Percentiles rank a stretch among this genome's conserved stretches.
Conservation (phyloP, 1,140 invertebrate genomes). For the Zaprionus camerounensis region DNA sequence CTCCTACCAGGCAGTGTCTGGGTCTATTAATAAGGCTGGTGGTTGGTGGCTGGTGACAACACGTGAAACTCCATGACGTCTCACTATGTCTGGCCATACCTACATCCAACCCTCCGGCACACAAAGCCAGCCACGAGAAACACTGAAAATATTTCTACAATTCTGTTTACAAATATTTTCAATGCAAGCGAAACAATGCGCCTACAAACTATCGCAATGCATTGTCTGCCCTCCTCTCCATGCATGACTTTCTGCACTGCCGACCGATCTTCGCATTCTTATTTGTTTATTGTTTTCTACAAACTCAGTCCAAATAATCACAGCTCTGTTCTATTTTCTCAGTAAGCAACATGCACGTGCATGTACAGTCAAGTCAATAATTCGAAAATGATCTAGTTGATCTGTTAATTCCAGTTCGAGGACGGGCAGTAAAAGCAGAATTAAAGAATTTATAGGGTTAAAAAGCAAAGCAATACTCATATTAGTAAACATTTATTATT, state of each 20-base stretch:
- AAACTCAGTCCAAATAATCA: constrained; percentile 8
- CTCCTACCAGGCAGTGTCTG: constrained; percentile 42
- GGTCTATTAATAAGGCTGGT: constrained; percentile 73
- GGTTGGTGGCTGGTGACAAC: constrained; percentile 83
- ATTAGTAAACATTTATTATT: too few relatives aligned
- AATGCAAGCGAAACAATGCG: constrained; percentile 68
- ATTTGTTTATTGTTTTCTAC: constrained; percentile 17
- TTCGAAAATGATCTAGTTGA: neutral
- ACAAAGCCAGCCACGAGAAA: constrained; percentile 52
- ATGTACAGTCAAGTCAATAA: constrained; percentile 7
- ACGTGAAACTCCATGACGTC: constrained; percentile 83
- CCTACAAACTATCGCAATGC: constrained; percentile 53
- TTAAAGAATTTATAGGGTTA: neutral
- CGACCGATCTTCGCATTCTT: constrained; percentile 11
- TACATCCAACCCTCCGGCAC: constrained; percentile 55
- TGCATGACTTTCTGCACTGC: constrained; percentile 61
- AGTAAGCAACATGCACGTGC: neutral
- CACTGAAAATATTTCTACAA: constrained; percentile 69
- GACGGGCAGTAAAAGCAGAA: neutral
- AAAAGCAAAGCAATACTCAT: too few relatives aligned
- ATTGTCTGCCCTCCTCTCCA: constrained; percentile 23
- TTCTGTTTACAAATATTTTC: constrained; percentile 83
- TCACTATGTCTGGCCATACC: constrained; percentile 65
- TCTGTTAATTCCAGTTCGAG: neutral
- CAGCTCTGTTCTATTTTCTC: constrained; percentile 5